Conservation (phyloP, 2,797 vertebrate genomes). For the Manis pentadactyla region DNA sequence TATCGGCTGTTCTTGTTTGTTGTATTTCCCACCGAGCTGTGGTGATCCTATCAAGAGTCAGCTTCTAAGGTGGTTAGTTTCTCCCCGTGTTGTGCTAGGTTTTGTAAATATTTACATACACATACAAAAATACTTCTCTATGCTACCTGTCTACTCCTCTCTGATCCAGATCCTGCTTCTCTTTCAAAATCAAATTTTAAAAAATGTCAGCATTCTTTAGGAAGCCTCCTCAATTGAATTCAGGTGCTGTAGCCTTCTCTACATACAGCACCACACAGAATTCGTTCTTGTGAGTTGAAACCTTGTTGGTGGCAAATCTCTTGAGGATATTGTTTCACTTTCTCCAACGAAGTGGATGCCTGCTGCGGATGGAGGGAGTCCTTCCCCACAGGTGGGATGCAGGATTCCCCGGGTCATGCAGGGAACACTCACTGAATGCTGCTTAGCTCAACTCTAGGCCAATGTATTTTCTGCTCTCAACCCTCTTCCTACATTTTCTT, state of each 20-base stretch:
- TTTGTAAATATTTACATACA: not conserved
- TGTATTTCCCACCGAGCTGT: not conserved
- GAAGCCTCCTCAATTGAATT: not conserved
- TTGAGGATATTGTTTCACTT: not conserved
- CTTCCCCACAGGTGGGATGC: not conserved
- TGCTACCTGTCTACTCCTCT: not conserved
- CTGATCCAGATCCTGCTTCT: not conserved
- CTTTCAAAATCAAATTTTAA: conserved; percentile 14
- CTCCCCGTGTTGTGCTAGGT: not conserved
- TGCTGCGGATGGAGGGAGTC: not conserved
- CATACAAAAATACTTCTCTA: conserved; percentile 19
- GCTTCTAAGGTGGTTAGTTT: conserved; percentile 66
- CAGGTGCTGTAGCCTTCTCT: no score
- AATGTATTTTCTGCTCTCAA: not conserved
- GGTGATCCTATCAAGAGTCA: conserved; percentile 39
- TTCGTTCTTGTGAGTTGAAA: not conserved
- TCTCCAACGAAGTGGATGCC: not conserved
- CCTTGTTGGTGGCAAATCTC: not conserved
- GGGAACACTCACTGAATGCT: not conserved
- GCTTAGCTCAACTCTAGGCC: not conserved
- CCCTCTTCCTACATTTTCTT: not conserved
- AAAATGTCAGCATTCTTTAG: not conserved
- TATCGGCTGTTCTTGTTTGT: conserved; percentile 31
- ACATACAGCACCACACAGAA: not conserved
- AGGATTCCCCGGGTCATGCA: not conserved